phyloP scores from a whole-genome alignment of 1,140 invertebrate species.

The Teleopsis dalmanni region DNA sequence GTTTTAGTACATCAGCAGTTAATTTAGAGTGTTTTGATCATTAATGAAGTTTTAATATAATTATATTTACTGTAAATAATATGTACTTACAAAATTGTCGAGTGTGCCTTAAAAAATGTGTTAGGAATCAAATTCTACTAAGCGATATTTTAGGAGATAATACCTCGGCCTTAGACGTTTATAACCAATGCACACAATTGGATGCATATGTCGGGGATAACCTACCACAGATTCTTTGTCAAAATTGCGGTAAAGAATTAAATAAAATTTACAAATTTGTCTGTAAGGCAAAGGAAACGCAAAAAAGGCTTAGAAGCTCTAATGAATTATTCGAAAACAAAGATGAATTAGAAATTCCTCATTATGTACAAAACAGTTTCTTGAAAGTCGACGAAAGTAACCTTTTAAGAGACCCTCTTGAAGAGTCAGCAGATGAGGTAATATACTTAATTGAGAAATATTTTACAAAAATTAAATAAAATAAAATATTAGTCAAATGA shows the following conservation, averaged over 20 bases:
- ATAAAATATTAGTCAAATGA: neutral
- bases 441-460: neutral
- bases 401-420: neutral
- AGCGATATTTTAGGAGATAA: neutral
- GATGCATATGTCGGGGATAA: neutral
- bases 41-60: no score
- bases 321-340: neutral
- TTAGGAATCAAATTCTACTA: neutral
- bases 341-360: neutral
- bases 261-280: neutral
- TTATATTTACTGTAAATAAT: no score
- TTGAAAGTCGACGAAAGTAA: neutral
- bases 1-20: no score
- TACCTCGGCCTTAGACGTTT: neutral
- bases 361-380: neutral
- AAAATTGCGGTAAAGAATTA: neutral
- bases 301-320: neutral
- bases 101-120: constrained; percentile 2
- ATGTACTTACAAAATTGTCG: neutral
- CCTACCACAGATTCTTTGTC: neutral
- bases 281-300: neutral
- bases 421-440: neutral
- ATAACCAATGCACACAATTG: constrained; percentile 2
- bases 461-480: neutral
- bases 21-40: no score